Evolutionary conservation across 2,888 invertebrate species (phyloP).

Genomic region (Trissolcus japonicus): DNA sequence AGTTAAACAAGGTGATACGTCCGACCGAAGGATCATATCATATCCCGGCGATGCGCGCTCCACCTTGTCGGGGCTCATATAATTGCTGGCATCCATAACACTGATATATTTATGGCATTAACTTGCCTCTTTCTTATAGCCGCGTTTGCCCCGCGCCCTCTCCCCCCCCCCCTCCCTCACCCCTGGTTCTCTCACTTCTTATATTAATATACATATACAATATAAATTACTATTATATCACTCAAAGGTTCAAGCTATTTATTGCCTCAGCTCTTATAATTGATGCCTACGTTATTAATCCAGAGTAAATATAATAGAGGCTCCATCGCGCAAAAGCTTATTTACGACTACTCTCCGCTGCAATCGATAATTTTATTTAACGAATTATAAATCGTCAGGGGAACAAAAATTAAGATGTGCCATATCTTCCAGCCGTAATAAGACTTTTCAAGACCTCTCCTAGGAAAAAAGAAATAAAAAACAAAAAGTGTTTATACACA

Average conservation of each 20-base stretch:
- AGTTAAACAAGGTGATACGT: conserved; percentile 66
- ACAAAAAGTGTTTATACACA: no score
- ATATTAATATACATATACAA: conserved; percentile 48
- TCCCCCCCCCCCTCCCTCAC: conserved; percentile 67
- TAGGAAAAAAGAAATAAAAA: neutral
- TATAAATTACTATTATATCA: conserved; percentile 57
- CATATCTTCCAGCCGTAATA: neutral
- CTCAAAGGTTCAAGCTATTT: conserved; percentile 52
- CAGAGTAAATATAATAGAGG: conserved; percentile 34
- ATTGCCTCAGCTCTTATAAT: conserved; percentile 46
- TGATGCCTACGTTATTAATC: conserved; percentile 53
- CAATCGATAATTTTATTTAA: conserved; percentile 38
- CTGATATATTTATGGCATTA: conserved; percentile 76
- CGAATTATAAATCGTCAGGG: conserved; percentile 19
- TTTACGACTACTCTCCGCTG: conserved; percentile 21
- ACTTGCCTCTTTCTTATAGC: conserved; percentile 74
- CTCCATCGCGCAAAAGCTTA: conserved; percentile 25
- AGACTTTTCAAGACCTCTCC: no score
- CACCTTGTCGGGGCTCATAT: conserved; percentile 73
- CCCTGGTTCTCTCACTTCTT: conserved; percentile 39
- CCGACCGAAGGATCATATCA: conserved; percentile 71
- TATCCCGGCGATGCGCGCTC: conserved; percentile 67
- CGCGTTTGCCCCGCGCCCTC: conserved; percentile 24
- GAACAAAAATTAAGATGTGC: conserved; percentile 34
- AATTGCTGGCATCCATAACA: conserved; percentile 76